phyloP scores from a whole-genome alignment of 2,113 vertebrate species.

The Toxotes jaculatrix region DNA sequence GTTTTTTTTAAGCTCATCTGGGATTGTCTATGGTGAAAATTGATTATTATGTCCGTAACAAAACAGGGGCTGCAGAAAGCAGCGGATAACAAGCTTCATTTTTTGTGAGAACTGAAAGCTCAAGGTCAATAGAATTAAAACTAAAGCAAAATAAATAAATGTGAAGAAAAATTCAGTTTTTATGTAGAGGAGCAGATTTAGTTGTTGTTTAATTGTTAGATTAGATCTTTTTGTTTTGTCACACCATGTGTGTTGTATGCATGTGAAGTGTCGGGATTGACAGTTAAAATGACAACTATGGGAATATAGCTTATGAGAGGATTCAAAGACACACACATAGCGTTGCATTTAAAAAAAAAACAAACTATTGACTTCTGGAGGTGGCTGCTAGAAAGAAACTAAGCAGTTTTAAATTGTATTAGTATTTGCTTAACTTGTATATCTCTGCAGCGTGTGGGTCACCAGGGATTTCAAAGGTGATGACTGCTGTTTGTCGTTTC shows the following conservation, averaged over 20 bases:
- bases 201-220: background rate
- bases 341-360: background rate
- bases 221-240: background rate
- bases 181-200: background rate
- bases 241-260: background rate
- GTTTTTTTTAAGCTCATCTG: background rate
- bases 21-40: background rate
- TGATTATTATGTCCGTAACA: background rate
- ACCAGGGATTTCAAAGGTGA: background rate
- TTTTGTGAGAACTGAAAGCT: background rate
- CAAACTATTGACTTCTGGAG: background rate
- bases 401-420: background rate
- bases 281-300: background rate
- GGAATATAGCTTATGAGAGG: background rate
- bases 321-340: background rate
- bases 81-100: background rate
- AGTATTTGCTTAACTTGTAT: background rate
- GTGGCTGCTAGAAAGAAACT: background rate
- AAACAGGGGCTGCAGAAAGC: background rate
- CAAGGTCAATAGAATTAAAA: background rate
- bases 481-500: slow-evolving; percentile 4
- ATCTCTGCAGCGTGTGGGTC: background rate
- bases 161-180: background rate
- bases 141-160: no score
- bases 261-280: background rate